Base-by-base conservation (phyloP, 2,888 invertebrate genomes). In the Pseudoips prasinana region DNA sequence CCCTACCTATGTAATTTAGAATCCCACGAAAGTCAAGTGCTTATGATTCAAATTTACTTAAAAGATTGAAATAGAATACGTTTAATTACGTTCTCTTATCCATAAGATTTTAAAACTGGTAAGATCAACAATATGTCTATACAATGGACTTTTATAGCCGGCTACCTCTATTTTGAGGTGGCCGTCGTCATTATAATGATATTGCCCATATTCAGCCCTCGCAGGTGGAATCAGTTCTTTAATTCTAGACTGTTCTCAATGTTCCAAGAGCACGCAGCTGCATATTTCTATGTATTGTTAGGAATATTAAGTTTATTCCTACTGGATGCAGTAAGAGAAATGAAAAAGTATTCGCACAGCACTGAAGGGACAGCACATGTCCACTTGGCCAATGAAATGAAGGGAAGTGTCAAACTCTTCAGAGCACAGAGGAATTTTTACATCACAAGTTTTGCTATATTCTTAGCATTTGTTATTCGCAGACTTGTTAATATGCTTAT, bases 401-500 rank as follows among this genome's bases (percentile, higher is more conserved):
- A 93, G 63, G 85, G 88, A 0, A 92, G 91, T 66, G 92, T 95
- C 74, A 92, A 93, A 54, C 78, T 95, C 31, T 95, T 95, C 71
- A 78, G 95, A 48, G 92, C 95, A 1, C 95, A 95, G 68, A 88
- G 95, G 52, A 95, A 95, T 74, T 93, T 94, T 64, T 95, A 95
- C 74, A 94, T 95, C 36, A 92, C 94, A 46, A 94, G 94, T 8
- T 94, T 95, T 74, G 90, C 94, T 6, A 90, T 95, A 44, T 93
- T 94, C 58, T 77, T 95, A 20, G 91, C 92, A 56, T 90, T 94
- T 57, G 92, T 94, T 0, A 91, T 94, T 35, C 90, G 92, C 11
- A 90, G 93, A 29, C 81, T 95, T 25, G 87, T 92, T 8, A 85
- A 75, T 1, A 88, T 95, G 74, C 87, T 95, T 34, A 90, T 92